These are phyloP conservation scores for Aphelenchoides bicaudatus DNA, from an alignment of 2,888 invertebrate genomes.

Conservation along the genomic window DNA sequence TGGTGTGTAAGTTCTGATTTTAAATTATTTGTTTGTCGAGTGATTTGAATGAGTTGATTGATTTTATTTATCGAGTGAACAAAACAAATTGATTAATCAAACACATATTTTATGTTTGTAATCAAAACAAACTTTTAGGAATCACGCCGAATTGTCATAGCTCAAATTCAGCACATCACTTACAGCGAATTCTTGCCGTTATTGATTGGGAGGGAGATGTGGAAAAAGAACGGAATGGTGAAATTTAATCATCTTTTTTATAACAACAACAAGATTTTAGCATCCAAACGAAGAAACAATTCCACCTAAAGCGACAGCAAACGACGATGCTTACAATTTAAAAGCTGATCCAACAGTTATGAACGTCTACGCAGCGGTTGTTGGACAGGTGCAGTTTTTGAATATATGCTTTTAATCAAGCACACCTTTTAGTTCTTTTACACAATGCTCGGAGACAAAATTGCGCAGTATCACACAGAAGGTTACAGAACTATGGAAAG, in stretches of 20 bases:
- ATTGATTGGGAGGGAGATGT: conserved; percentile 45
- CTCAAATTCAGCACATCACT: conserved; percentile 67
- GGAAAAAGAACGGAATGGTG: conserved; percentile 27
- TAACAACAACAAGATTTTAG: not conserved
- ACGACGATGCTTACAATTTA: conserved; percentile 67
- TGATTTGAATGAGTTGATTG: too few relatives aligned
- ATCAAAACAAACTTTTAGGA: too few relatives aligned
- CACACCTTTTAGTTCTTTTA: conserved; percentile 41
- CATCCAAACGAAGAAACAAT: not conserved
- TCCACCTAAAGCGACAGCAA: too few relatives aligned
- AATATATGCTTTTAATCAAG: too few relatives aligned
- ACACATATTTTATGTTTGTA: too few relatives aligned
- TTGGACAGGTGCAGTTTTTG: conserved; percentile 35
- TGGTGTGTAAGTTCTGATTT: too few relatives aligned
- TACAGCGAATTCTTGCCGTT: conserved; percentile 62
- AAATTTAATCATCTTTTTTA: not conserved
- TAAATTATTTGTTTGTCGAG: too few relatives aligned
- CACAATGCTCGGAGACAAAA: conserved; percentile 31
- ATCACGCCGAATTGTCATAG: conserved; percentile 62
- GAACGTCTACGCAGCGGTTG: conserved; percentile 65
- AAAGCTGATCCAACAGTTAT: conserved; percentile 73
- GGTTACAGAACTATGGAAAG: conserved; percentile 29
- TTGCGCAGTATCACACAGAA: conserved; percentile 31
- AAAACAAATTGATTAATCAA: too few relatives aligned
- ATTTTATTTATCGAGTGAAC: too few relatives aligned